phyloP scores from a whole-genome alignment of 2,113 vertebrate genomes.

The Psittacara wagleri region DNA sequence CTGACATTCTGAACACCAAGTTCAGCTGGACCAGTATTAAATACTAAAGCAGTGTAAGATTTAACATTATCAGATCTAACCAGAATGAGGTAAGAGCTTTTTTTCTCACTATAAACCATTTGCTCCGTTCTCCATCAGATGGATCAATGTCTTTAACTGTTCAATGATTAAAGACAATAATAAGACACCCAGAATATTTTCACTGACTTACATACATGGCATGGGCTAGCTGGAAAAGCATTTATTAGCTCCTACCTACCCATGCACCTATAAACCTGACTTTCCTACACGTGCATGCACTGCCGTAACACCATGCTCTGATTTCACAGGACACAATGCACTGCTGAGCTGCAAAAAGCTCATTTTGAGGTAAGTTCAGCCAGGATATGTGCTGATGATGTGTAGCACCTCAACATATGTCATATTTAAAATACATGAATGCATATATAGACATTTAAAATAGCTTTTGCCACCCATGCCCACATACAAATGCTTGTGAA shows the following conservation, averaged over 20 bases:
- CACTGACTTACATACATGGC: background rate
- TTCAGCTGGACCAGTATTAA: background rate
- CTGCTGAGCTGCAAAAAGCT: background rate
- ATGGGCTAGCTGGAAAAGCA: background rate
- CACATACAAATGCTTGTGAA: background rate
- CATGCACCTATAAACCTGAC: background rate
- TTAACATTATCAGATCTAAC: background rate
- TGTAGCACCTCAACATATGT: background rate
- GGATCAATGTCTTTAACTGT: background rate
- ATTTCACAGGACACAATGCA: background rate
- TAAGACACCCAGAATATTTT: background rate
- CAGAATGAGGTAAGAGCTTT: background rate
- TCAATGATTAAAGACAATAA: background rate
- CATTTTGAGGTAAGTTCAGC: background rate
- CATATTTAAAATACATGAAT: background rate
- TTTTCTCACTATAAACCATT: background rate
- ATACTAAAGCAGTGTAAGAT: background rate
- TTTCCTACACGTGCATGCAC: background rate
- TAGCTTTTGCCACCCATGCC: background rate
- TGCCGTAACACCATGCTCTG: background rate
- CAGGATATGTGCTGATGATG: background rate
- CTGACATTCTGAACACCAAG: background rate
- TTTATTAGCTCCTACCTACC: background rate
- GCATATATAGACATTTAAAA: background rate
- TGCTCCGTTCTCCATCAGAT: background rate